phyloP scores from a whole-genome alignment of 2,888 invertebrate species.

The Drosophila tripunctata region DNA sequence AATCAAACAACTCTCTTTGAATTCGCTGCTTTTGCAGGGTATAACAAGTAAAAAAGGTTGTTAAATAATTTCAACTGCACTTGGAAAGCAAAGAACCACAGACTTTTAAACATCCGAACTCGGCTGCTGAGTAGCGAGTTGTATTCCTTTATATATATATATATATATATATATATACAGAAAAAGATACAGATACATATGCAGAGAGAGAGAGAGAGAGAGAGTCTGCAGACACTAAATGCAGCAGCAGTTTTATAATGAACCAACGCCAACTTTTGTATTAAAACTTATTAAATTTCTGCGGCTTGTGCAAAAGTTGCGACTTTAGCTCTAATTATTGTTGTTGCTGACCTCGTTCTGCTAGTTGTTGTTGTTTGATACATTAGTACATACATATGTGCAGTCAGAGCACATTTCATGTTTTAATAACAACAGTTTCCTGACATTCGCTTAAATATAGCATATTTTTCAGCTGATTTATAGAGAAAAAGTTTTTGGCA shows the following conservation, averaged over 20 bases:
- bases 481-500: neutral
- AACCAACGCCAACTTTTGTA: constrained; percentile 65
- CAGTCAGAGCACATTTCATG: neutral
- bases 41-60: constrained; percentile 9
- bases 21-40: neutral
- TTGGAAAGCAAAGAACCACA: constrained; percentile 34
- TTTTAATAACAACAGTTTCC: neutral
- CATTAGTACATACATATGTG: neutral
- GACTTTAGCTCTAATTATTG: constrained; percentile 13
- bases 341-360: constrained; percentile 6
- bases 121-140: constrained; percentile 28
- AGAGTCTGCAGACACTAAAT: constrained; percentile 30
- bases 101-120: constrained; percentile 42
- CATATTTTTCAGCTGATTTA: constrained; percentile 17
- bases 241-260: constrained; percentile 52
- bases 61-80: constrained; percentile 40
- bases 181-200: constrained; percentile 16
- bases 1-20: neutral
- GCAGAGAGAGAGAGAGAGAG: too few species aligned
- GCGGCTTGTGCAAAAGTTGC: constrained; percentile 47
- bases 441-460: constrained; percentile 10
- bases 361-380: neutral
- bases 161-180: constrained; percentile 3
- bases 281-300: constrained; percentile 74
- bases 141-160: neutral